Base-by-base conservation (phyloP, 2,888 invertebrate species). In the Drosophila quasianomalipes region DNA sequence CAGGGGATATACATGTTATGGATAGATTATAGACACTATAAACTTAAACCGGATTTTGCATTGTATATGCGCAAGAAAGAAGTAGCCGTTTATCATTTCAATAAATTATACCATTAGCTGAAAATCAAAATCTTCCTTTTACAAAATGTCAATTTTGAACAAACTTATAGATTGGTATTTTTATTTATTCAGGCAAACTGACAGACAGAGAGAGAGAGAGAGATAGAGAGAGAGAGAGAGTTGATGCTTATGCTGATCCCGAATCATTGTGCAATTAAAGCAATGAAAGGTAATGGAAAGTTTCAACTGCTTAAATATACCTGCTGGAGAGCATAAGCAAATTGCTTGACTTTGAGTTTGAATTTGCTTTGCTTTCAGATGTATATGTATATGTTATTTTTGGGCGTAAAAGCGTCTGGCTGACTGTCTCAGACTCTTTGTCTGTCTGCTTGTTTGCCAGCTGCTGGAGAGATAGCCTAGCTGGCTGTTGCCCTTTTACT, bases 391-490 rank as follows among this genome's bases (percentile, higher is more conserved):
- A 3, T 39, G 28, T 47, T 67, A 14, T 37, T n/a, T 28, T 66
- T 55, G 9, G 49, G 14, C 26, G 54, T 62, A 39, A 39, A 39
- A 55, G 37, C 31, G 30, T 10, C 33, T 39, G 58, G 31, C 19
- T 9, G 14, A 19, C 12, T 22, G n/a, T 14, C 33, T 37, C 33
- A n/a, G 47, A 28, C 5, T 30, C 55, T 14, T 19, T 19, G 51
- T 19, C 6, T 28, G 19, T 10, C 5, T 51, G 51, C 19, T 26
- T 51, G 51, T 28, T 26, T 51, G 47, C 9, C 47, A 19, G 28
- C 57, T 39, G 70, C 22, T 30, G 41, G 30, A 5, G n/a, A 52
- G 71, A 70, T 70, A 70, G 37, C 71, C 72, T n/a, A 30, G 44
- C n/a, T 30, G 54, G 49, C 33, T 54, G 61, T 30, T 62, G 28